Base-by-base conservation (phyloP, 2,113 vertebrate genomes). In the Gallinago undulata region DNA sequence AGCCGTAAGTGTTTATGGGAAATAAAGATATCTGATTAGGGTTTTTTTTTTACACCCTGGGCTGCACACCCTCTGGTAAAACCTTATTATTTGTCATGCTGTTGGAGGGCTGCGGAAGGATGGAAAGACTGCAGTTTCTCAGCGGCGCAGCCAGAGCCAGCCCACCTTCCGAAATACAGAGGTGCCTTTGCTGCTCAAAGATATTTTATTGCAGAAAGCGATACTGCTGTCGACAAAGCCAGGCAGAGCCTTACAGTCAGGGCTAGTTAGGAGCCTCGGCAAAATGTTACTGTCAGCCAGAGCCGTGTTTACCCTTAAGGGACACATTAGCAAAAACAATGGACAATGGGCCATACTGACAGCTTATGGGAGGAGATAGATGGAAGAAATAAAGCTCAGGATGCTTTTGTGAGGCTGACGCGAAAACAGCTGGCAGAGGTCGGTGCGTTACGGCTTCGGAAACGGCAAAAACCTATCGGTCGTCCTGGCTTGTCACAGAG, bases 301-400 rank as follows among this genome's bases (percentile, higher is more conserved):
- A 95, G 60, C 85, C 66, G 53, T 93, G 73, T 87, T 94, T 96
- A 84, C 57, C 69, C 95, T 84, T 86, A 81, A 84, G 88, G 92
- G 69, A 94, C 60, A 64, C 83, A 92, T 92, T 94, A 96, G 64
- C 73, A 77, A 84, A 94, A 87, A 96, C 95, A 96, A 93, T 96
- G 92, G 93, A 95, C 88, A 95, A 90, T 78, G 60, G n/a, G 47
- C 83, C 39, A 56, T 67, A 88, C 76, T 94, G 94, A 93, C 90
- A 95, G 76, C 43, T 92, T 96, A 84, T 56, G 60, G 69, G 74
- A 72, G 64, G 85, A 91, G 94, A 87, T 68, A 89, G 89, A 92
- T 84, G 88, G 53, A 80, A 72, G 90, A 87, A 95, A 96, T 60
- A 51, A 78, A 93, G n/a, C 37, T 79, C 80, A 48, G 68, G 39